Conservation (phyloP, 2,113 vertebrate genomes). For the Malaclemys terrapin region DNA sequence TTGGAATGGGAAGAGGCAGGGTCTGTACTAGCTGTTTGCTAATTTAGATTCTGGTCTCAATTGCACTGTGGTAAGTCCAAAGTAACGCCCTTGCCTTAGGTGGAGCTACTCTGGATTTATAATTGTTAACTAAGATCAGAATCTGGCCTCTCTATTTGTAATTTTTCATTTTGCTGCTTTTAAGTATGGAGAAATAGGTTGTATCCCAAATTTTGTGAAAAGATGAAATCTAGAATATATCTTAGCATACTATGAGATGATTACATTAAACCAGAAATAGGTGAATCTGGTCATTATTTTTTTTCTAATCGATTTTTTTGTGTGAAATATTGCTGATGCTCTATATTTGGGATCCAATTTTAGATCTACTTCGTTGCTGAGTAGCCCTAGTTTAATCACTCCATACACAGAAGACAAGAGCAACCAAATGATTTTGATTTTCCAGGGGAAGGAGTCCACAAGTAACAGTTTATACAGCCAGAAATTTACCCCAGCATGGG, state of each 20-base stretch:
- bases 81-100: not conserved
- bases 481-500: not conserved
- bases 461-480: slow-evolving; percentile 1
- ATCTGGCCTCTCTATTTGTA: not conserved
- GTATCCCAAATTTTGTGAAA: not conserved
- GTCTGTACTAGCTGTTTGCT: not conserved
- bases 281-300: not conserved
- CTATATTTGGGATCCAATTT: not conserved
- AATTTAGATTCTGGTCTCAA: not conserved
- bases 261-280: not conserved
- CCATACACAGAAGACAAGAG: slow-evolving; percentile 3
- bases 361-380: slow-evolving; percentile 11
- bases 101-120: not conserved
- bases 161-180: not conserved
- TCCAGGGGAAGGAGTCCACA: not conserved
- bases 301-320: not conserved
- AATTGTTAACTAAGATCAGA: not conserved
- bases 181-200: not conserved
- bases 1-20: not conserved
- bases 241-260: rapidly evolving
- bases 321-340: not conserved
- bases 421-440: not conserved
- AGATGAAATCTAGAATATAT: not conserved
- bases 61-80: not conserved
- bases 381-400: not conserved